Percentiles rank a stretch among this genome's conserved stretches.
These are phyloP conservation scores for Dunckerocampus dactyliophorus DNA, from an alignment of 2,113 vertebrate species.

Conservation along the genomic window DNA sequence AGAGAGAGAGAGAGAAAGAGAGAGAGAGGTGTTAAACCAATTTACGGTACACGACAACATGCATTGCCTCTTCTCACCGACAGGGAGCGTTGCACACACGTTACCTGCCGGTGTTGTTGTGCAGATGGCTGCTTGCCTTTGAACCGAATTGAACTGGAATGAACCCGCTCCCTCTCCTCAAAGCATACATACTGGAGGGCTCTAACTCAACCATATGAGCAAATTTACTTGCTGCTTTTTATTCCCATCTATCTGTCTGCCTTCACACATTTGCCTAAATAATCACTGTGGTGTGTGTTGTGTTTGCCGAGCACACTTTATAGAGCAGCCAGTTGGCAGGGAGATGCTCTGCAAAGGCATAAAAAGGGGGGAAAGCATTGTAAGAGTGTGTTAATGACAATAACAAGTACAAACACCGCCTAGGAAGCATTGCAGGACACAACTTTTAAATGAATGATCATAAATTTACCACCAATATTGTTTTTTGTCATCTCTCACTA, in stretches of 20 bases:
- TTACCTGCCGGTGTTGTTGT: constrained; percentile 31
- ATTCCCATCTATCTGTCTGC: constrained; percentile 17
- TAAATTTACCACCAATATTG: neutral
- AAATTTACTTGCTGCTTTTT: constrained; percentile 22
- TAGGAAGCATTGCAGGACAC: neutral
- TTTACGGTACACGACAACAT: constrained; percentile 11
- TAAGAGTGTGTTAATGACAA: constrained; percentile 23
- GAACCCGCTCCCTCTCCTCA: constrained; percentile 33
- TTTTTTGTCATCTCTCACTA: neutral
- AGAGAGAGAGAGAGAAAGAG: constrained; percentile 12
- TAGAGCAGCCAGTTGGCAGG: constrained; percentile 48
- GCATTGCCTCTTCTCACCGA: constrained; percentile 65
- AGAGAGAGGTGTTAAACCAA: constrained; percentile 28
- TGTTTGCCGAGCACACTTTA: constrained; percentile 29
- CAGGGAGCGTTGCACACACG: constrained; percentile 75
- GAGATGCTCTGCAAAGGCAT: constrained; percentile 37
- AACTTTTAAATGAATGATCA: no score
- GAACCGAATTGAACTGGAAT: constrained; percentile 62
- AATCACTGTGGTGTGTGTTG: constrained; percentile 12
- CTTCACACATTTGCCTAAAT: constrained; percentile 13
- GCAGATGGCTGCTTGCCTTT: constrained; percentile 49
- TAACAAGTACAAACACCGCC: neutral
- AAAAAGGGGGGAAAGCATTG: constrained; percentile 8
- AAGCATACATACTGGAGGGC: constrained; percentile 2
- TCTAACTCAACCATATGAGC: constrained; percentile 26